Evolutionary conservation across 2,113 vertebrate genomes (phyloP).

Genomic region (Antechinus flavipes): DNA sequence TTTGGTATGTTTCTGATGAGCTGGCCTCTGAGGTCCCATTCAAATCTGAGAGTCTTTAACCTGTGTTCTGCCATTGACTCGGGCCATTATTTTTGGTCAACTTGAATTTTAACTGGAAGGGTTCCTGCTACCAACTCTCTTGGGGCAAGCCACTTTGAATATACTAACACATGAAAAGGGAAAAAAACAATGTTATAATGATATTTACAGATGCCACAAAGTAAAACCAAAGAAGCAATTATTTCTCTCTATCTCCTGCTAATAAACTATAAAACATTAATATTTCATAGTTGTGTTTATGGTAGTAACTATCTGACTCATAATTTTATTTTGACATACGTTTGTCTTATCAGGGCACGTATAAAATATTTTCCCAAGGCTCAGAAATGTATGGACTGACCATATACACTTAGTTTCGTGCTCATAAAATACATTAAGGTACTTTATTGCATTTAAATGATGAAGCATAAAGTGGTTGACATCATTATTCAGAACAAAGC

Average conservation of each 20-base stretch:
- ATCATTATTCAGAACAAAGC: slow-evolving; percentile 36
- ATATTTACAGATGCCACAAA: not conserved
- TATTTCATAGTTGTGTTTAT: not conserved
- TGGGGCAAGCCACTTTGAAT: not conserved
- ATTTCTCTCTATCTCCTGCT: not conserved
- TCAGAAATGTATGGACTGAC: slow-evolving; percentile 7
- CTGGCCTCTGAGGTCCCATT: not conserved
- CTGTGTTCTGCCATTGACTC: not conserved
- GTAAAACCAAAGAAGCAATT: slow-evolving; percentile 26
- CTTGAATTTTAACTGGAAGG: slow-evolving; percentile 41
- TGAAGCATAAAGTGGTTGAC: slow-evolving; percentile 57
- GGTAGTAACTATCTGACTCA: slow-evolving; percentile 35
- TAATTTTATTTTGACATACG: slow-evolving; percentile 39
- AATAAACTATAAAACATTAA: not conserved
- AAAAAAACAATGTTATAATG: not conserved
- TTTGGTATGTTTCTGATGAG: not conserved
- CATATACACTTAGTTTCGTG: slow-evolving; percentile 35
- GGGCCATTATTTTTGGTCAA: not conserved
- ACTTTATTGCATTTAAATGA: slow-evolving; percentile 64
- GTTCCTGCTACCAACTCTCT: slow-evolving; percentile 18
- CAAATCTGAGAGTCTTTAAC: not conserved
- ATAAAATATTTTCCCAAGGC: slow-evolving; percentile 34
- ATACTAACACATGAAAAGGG: not conserved
- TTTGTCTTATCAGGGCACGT: slow-evolving; percentile 20
- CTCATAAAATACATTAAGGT: slow-evolving; percentile 27